These are phyloP conservation scores for Poeciliopsis paucimaculata DNA, from an alignment of 2,797 vertebrate genomes.

Conservation along the genomic window DNA sequence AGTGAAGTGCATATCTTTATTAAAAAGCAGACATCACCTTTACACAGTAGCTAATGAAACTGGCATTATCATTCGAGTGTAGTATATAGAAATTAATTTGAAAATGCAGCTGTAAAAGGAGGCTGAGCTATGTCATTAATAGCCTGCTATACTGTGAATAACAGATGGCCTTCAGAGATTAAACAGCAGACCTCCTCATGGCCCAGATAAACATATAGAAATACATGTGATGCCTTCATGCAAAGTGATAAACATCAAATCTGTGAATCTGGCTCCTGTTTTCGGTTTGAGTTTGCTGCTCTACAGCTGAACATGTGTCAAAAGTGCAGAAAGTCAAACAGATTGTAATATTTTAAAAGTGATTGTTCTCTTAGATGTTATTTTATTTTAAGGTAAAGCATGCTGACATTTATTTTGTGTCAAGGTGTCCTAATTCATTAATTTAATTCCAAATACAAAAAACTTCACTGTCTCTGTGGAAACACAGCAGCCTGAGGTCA, in stretches of 20 bases:
- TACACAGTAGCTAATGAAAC: neutral
- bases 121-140: slow-evolving; percentile 3
- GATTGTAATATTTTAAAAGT: neutral
- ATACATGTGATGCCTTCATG: slow-evolving; percentile 4
- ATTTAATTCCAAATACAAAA: slow-evolving; percentile 10
- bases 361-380: neutral
- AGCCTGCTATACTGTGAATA: slow-evolving; percentile 36
- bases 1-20: neutral
- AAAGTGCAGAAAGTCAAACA: neutral
- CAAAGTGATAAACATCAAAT: slow-evolving; percentile 16
- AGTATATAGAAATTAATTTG: slow-evolving; percentile 3
- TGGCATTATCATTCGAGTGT: neutral
- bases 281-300: slow-evolving; percentile 4
- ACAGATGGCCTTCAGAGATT: slow-evolving; percentile 66
- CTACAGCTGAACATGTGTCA: neutral
- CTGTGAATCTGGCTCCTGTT: neutral
- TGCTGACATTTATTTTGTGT: neutral
- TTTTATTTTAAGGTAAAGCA: neutral
- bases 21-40: neutral
- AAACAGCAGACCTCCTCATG: slow-evolving; percentile 51
- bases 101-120: slow-evolving; percentile 1
- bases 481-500: slow-evolving; percentile 59
- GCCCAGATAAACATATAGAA: slow-evolving; percentile 28
- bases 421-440: slow-evolving; percentile 23
- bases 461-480: slow-evolving; percentile 16